Evolutionary conservation across 2,113 vertebrate genomes (phyloP), one percentile per base, ranked within the genome.

Genomic region (Cephalopholis sonnerati): DNA sequence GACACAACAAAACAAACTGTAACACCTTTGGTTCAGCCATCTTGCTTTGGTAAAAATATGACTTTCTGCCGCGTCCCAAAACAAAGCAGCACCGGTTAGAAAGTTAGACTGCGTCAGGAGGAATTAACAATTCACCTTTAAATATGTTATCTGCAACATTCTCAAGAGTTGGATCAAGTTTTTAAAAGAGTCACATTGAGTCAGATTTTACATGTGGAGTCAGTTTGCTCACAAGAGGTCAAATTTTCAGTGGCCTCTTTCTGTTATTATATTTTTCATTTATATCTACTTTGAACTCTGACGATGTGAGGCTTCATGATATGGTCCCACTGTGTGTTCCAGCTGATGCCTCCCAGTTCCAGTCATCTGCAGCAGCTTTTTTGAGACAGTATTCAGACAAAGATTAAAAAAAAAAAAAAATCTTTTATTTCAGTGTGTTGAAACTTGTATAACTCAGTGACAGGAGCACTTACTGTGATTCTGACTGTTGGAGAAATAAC

Each of bases 1-100:
- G 86, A 91, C 90, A 92, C 88, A 91, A 78, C 87, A 94, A 94
- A 94, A 95, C 91, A 95, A 94, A 94, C 91, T 91, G 80, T 93
- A 92, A 93, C 93, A 94, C 93, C 93, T 91, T 88, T 32, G 58
- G 58, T 77, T 79, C 72, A 65, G 80, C 61, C 82, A 75, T 82
- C 20, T 68, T 92, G 93, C 86, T 94, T 93, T 91, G 90, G 83
- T 67, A 82, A 91, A 94, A 94, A 94, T 91, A 94, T 92, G 92
- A 94, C 93, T 94, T 93, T 77, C 22, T 77, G 88, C 84, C 80
- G 69, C 17, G 16, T 32, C 61, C 39, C 61, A 10, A 75, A 84
- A 84, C 76, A 81, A 50, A 18, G 61, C 16, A 64, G 81, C 32
- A 68, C 68, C 89, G 88, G 79, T 76, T 74, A 9, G 24, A 53